phyloP scores from a whole-genome alignment of 2,888 invertebrate species.

The Agrilus mali region DNA sequence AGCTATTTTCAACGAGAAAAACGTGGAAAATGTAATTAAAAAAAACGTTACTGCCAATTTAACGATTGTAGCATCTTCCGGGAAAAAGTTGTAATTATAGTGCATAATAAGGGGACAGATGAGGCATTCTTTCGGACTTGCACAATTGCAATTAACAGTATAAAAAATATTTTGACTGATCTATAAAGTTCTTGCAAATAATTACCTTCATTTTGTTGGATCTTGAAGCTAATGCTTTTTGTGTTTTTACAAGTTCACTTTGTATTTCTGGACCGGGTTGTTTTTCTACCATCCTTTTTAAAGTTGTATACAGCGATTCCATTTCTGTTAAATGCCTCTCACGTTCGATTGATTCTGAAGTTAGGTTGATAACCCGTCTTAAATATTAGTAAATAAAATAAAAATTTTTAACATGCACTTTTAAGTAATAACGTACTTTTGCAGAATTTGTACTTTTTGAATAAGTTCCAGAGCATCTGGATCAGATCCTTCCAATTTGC shows the following conservation, averaged over 20 bases:
- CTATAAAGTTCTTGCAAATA: too few relatives aligned
- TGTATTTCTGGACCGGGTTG: slow-evolving; percentile 66
- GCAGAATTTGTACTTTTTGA: slow-evolving; percentile 70
- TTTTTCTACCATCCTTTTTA: slow-evolving; percentile 57
- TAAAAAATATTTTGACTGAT: too few relatives aligned
- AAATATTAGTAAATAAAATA: background rate
- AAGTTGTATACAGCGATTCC: slow-evolving; percentile 55
- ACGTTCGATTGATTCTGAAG: slow-evolving; percentile 44
- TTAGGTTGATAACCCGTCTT: slow-evolving; percentile 50
- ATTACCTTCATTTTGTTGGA: slow-evolving; percentile 40
- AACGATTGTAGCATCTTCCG: too few relatives aligned
- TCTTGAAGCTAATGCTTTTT: slow-evolving; percentile 33
- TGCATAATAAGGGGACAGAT: too few relatives aligned
- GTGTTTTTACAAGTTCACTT: slow-evolving; percentile 39
- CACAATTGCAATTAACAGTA: too few relatives aligned
- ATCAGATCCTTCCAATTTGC: slow-evolving; percentile 79
- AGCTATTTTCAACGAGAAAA: too few relatives aligned
- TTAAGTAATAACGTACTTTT: slow-evolving; percentile 44
- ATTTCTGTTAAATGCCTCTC: slow-evolving; percentile 55
- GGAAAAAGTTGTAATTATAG: too few relatives aligned
- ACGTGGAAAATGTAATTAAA: too few relatives aligned
- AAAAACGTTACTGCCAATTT: too few relatives aligned
- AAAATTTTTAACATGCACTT: background rate
- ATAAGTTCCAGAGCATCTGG: slow-evolving; percentile 68
- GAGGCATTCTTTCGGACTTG: too few relatives aligned